A percentile compares a stretch with the other conserved stretches of the same genome.
Evolutionary conservation across 1,140 invertebrate genomes (phyloP).

Genomic region (Galleria mellonella): DNA sequence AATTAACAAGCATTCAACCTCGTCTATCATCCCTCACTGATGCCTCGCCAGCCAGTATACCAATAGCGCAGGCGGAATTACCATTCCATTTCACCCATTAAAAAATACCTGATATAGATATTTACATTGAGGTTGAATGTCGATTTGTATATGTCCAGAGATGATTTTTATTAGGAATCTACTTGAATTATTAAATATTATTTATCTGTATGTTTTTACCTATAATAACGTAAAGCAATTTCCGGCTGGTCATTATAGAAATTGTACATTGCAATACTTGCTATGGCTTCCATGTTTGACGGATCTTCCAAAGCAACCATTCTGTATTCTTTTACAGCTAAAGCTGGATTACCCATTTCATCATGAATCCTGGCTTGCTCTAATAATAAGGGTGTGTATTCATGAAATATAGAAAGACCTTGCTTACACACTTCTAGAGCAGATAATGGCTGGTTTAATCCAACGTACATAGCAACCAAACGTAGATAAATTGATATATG

Average conservation of each 20-base stretch:
- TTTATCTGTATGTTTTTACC: conserved; percentile 71
- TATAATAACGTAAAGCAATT: conserved; percentile 95
- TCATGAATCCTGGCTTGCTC: conserved; percentile 93
- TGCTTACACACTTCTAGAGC: conserved; percentile 90
- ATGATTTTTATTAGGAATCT: too few relatives aligned
- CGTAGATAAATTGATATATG: conserved; percentile 77
- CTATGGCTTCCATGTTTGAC: conserved; percentile 96
- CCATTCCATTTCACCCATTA: too few relatives aligned
- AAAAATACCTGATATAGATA: too few relatives aligned
- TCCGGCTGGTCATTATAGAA: conserved; percentile 99
- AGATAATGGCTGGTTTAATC: conserved; percentile 92
- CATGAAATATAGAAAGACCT: conserved; percentile 89
- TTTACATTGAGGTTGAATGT: too few relatives aligned
- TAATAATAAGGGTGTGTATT: conserved; percentile 88
- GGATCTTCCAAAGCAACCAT: conserved; percentile 91
- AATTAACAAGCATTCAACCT: too few relatives aligned
- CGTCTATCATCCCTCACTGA: too few relatives aligned
- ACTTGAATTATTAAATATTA: too few relatives aligned
- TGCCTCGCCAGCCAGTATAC: too few relatives aligned
- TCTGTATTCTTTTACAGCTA: conserved; percentile 88
- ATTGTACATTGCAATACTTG: conserved; percentile 96
- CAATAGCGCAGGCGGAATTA: too few relatives aligned
- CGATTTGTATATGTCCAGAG: too few relatives aligned
- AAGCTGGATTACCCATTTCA: conserved; percentile 82
- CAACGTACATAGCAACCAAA: conserved; percentile 60